Evolutionary conservation across 2,797 vertebrate genomes (phyloP), one percentile per base, ranked within the genome.

Genomic region (Leptatherina wallacei): DNA sequence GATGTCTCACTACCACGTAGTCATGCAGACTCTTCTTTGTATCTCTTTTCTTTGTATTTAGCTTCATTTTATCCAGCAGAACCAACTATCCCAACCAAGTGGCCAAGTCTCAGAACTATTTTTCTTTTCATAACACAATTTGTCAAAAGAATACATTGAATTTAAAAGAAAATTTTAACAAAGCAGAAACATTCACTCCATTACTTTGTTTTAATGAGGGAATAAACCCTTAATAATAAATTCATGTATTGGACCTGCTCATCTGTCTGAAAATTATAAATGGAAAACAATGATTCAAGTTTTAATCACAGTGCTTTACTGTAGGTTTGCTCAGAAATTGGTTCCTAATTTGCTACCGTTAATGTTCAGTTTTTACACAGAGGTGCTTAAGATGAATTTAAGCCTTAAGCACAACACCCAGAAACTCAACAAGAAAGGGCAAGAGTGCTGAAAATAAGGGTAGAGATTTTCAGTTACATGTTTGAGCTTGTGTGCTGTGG

Each of bases 361-460:
- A 52, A 58, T 60, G 65, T 51, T 71, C 61, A 58, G 11, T 64
- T 56, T 77, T 80, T 74, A 71, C 60, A 14, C 22, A 24, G 10
- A 74, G 9, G 42, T 58, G 56, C 73, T 24, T 54, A 61, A 78
- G 78, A 84, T 86, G 65, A 82, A 77, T 83, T 74, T 84, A 86
- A 89, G 71, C 78, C 73, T 51, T 52, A 52, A 63, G 80, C 65
- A 44, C 84, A 88, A 83, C 82, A 84, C 86, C 85, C 78, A 77
- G 71, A 89, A 88, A 88, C 80, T 62, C 72, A 52, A 87, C 82
- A 84, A 85, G 83, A 90, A 81, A 78, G 61, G 69, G 69, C 75
- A 69, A 64, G 82, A 76, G 61, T n/a, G 60, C 29, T 47, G 73
- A 67, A 82, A 82, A 81, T 67, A 68, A 73, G 65, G 58, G 52